A percentile compares a stretch with the other conserved stretches of the same genome.
phyloP scores from a whole-genome alignment of 2,797 vertebrate genomes.

The Sparus aurata region DNA sequence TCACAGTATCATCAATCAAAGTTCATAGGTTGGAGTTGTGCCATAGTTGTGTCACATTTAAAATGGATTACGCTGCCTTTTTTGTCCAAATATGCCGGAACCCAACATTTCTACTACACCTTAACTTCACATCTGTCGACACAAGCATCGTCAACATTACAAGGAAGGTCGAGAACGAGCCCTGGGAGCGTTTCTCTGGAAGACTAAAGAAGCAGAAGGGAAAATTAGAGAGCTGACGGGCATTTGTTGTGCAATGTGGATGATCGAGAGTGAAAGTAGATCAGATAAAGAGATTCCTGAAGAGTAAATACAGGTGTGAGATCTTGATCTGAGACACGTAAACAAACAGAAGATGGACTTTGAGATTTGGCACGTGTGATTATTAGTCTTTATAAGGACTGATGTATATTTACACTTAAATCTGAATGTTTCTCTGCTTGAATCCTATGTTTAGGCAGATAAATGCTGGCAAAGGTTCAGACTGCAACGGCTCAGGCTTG shows the following conservation, averaged over 20 bases:
- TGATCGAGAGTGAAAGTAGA: constrained; percentile 8
- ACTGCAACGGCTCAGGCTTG: neutral
- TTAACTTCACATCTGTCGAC: neutral
- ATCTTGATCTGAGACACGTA: constrained; percentile 8
- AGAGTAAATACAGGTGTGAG: neutral
- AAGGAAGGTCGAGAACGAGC: neutral
- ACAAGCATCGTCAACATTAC: neutral
- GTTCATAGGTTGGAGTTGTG: neutral
- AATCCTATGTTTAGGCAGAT: neutral
- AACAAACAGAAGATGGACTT: neutral
- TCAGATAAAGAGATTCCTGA: constrained; percentile 15
- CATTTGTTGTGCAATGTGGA: neutral
- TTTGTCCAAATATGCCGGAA: neutral
- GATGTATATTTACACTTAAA: neutral
- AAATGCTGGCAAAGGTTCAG: neutral
- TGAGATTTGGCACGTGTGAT: neutral
- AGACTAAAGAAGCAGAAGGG: neutral
- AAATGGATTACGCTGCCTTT: neutral
- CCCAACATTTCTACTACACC: neutral
- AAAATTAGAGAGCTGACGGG: neutral
- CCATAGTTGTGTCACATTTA: neutral
- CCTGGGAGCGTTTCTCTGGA: neutral
- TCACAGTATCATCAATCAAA: neutral
- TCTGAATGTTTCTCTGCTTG: neutral
- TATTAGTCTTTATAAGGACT: neutral